Percentiles rank a stretch among this genome's conserved stretches.
phyloP scores from a whole-genome alignment of 2,113 vertebrate genomes.

The Gobio gobio region DNA sequence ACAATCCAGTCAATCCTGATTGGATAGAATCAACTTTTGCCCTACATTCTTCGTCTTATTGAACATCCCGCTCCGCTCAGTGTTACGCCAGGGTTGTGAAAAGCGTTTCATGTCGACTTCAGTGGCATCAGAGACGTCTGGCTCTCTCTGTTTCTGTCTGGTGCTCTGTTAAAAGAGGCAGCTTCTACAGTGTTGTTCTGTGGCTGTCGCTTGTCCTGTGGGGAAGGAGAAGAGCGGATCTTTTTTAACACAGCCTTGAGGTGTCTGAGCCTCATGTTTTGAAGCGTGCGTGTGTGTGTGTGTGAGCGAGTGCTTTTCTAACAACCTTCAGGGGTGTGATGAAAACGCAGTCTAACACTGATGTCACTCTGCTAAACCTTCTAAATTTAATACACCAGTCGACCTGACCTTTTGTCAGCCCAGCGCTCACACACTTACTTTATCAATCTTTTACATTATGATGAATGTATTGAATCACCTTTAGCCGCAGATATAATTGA shows the following conservation, averaged over 20 bases:
- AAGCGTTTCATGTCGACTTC: neutral
- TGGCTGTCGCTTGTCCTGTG: constrained; percentile 3
- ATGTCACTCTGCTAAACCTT: constrained; percentile 17
- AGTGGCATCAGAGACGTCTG: neutral
- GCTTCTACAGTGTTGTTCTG: neutral
- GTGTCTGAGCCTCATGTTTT: neutral
- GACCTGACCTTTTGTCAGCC: constrained; percentile 12
- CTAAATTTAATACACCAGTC: constrained; percentile 13
- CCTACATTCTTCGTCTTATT: neutral
- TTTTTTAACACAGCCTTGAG: constrained; percentile 49
- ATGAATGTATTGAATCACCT: constrained; percentile 16
- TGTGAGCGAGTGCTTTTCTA: constrained; percentile 13
- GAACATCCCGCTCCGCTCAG: neutral
- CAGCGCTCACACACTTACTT: neutral
- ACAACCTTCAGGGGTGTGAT: constrained; percentile 17
- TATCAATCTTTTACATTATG: constrained; percentile 1
- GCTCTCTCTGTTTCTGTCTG: neutral
- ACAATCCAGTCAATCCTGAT: neutral
- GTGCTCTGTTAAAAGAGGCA: neutral
- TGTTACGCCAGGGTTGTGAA: neutral
- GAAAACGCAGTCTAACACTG: neutral
- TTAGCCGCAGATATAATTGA: neutral
- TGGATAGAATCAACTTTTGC: neutral
- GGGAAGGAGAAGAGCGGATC: constrained; percentile 24
- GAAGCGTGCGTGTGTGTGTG: constrained; percentile 7